A percentile compares a stretch with the other conserved stretches of the same genome.
These are phyloP conservation scores for Ophion costatus DNA, from an alignment of 2,888 invertebrate species.

Conservation along the genomic window DNA sequence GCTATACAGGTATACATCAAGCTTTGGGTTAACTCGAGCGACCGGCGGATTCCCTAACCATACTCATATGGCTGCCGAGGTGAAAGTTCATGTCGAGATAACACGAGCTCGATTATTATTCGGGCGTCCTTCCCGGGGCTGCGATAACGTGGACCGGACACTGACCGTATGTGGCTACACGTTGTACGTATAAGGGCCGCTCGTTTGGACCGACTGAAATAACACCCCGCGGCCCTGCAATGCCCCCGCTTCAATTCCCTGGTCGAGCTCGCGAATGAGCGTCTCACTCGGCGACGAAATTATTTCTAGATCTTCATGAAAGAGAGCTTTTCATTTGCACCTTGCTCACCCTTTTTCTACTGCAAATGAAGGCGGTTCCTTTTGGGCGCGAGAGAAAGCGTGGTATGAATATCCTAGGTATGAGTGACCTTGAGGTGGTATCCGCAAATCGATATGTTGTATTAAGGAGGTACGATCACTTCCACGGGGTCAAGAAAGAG, in stretches of 20 bases:
- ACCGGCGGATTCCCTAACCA: neutral
- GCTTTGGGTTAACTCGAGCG: neutral
- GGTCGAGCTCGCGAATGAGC: neutral
- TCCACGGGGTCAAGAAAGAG: no score
- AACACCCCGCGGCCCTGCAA: neutral
- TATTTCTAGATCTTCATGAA: neutral
- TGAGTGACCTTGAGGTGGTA: neutral
- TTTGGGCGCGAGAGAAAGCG: neutral
- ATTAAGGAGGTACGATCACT: no score
- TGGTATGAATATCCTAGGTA: neutral
- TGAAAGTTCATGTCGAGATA: neutral
- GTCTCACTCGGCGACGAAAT: neutral
- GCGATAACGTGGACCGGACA: neutral
- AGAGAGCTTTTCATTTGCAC: neutral
- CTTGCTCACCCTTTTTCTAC: neutral
- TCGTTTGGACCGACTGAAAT: neutral
- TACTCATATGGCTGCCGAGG: neutral
- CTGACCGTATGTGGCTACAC: no score
- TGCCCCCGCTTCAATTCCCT: neutral
- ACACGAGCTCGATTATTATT: neutral
- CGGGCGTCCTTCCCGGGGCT: neutral
- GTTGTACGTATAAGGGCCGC: no score
- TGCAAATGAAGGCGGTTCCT: neutral
- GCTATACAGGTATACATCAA: neutral
- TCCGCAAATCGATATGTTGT: neutral